Evolutionary conservation across 23 tunicate genomes (phyloP), one percentile per base, ranked within the genome.

Genomic region (Trididemnum miniatum): DNA sequence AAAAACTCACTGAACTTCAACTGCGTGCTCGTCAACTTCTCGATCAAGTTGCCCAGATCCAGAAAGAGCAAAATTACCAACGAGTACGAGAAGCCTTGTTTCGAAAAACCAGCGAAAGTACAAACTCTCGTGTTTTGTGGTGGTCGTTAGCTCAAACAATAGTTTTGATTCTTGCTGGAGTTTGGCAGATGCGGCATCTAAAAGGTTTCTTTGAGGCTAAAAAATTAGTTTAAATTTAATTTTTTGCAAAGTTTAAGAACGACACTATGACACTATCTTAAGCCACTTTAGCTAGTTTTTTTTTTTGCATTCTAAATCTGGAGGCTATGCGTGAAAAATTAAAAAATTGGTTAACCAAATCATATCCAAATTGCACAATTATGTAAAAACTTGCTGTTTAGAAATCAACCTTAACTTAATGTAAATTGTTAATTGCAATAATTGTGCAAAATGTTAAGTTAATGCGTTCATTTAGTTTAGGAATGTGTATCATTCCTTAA

Each of bases 191-290:
- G 99, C 59, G 89, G 37, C 99, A 96, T 73, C 65, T 96, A 20
- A 96, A 96, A 80, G 96, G 92, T 27, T 96, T 96, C 49, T 96
- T 96, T 79, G 92, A 96, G 59, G 99, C 96, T 0, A 96, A 96
- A 72, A 96, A 96, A 37, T 89, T 96, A 35, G 99, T 96, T 25
- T 96, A 89, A 78, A 75, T 44, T 12, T 34, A n/a, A n/a, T n/a
- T 22, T 66, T 65, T 0, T 9, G 26, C 31, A 1, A 7, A 20
- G 71, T 64, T 15, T 15, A 7, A 7, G 57, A 50, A 50, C 12
- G 57, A 12, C 12, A 50, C 57, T 50, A 50, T 50, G 18, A 50
- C n/a, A n/a, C n/a, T n/a, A n/a, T n/a, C n/a, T n/a, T n/a, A n/a
- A n/a, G n/a, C n/a, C n/a, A n/a, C n/a, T n/a, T n/a, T n/a, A n/a